Conservation (phyloP, 2,113 vertebrate species). For the Thomomys bottae region DNA sequence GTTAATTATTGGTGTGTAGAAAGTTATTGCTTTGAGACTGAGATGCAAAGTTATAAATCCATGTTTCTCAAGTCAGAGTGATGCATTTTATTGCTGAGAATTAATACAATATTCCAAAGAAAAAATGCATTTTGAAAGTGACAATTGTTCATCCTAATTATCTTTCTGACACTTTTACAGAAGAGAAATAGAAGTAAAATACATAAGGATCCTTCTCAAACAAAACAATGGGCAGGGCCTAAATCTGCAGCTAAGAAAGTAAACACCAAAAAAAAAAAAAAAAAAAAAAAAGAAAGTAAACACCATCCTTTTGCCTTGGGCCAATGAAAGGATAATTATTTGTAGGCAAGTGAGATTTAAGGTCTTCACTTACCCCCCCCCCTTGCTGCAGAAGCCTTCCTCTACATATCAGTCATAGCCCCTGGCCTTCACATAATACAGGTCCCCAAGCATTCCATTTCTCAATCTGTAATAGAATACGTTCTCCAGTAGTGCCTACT, state of each 20-base stretch:
- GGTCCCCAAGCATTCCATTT: neutral
- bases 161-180: slow-evolving; percentile 1
- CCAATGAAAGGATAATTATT: slow-evolving; percentile 1
- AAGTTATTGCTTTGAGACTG: neutral
- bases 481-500: neutral
- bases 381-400: too few species aligned
- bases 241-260: neutral
- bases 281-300: too few species aligned
- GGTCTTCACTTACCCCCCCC: neutral
- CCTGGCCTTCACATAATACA: neutral
- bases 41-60: neutral
- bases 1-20: slow-evolving; percentile 27
- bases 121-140: neutral
- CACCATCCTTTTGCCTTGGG: neutral
- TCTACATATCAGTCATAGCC: neutral
- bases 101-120: neutral
- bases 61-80: slow-evolving; percentile 33
- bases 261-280: too few species aligned
- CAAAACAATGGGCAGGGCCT: neutral
- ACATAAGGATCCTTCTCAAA: neutral
- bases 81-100: slow-evolving; percentile 24
- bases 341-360: neutral
- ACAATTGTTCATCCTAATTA: neutral
- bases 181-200: neutral
- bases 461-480: neutral